A percentile compares a stretch with the other conserved stretches of the same genome.
These are phyloP conservation scores for Drosophila fulvimacula DNA, from an alignment of 2,888 invertebrate species.

Conservation along the genomic window DNA sequence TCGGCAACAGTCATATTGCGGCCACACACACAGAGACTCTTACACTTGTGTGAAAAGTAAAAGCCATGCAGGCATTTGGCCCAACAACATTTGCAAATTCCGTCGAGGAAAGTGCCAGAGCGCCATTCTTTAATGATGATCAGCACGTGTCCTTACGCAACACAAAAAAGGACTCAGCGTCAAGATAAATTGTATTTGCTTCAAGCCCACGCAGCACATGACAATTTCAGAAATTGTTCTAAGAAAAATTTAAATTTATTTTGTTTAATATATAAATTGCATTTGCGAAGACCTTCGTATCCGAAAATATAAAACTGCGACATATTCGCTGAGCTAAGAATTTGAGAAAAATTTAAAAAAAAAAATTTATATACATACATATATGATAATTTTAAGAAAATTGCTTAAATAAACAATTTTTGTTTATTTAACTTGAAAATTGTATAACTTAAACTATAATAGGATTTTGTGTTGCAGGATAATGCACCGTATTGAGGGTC, in stretches of 20 bases:
- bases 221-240: not conserved
- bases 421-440: no score
- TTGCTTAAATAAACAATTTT: no score
- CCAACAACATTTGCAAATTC: slow-evolving; percentile 57
- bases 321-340: no score
- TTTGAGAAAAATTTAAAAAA: no score
- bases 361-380: no score
- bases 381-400: no score
- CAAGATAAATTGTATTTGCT: not conserved
- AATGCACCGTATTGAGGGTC: no score
- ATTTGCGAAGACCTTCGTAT: no score
- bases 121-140: slow-evolving; percentile 74
- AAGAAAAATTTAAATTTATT: slow-evolving; percentile 1
- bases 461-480: no score
- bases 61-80: slow-evolving; percentile 67
- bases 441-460: no score
- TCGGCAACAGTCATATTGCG: slow-evolving; percentile 59
- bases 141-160: slow-evolving; percentile 66
- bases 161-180: not conserved
- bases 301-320: no score
- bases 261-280: not conserved
- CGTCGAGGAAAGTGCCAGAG: slow-evolving; percentile 72
- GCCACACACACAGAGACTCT: slow-evolving; percentile 20
- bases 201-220: not conserved
- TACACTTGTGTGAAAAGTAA: slow-evolving; percentile 58